phyloP scores from a whole-genome alignment of 2,113 vertebrate species.

The Dicentrarchus labrax region DNA sequence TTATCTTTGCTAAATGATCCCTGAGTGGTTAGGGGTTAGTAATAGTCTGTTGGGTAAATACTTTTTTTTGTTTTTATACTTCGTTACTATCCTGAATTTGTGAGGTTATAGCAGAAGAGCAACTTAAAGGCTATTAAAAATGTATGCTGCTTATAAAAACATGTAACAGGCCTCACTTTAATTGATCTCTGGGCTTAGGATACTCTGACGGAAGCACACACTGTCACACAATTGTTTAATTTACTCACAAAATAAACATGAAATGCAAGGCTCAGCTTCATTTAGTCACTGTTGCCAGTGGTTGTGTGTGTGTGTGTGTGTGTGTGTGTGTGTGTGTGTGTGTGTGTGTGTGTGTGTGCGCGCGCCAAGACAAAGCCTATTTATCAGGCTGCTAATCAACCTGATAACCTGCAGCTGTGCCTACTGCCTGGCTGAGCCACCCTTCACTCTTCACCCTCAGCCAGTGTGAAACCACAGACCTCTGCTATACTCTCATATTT shows the following conservation, averaged over 20 bases:
- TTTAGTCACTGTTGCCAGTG: background rate
- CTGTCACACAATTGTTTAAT: background rate
- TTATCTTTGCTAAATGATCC: background rate
- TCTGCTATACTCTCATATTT: conserved; percentile 19
- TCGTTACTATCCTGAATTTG: background rate
- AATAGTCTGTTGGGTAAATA: background rate
- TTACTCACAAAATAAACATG: conserved; percentile 8
- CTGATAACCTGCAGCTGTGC: conserved; percentile 70
- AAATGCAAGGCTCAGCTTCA: conserved; percentile 25
- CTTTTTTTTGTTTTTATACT: background rate
- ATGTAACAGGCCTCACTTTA: background rate
- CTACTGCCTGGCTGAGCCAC: conserved; percentile 55
- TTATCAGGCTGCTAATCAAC: conserved; percentile 74
- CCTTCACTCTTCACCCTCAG: conserved; percentile 35
- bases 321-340: background rate
- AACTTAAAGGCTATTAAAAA: background rate
- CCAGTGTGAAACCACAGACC: conserved; percentile 25
- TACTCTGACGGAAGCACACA: background rate
- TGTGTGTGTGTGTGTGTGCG: background rate
- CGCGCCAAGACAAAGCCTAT: conserved; percentile 31
- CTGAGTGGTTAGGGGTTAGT: background rate
- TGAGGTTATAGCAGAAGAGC: background rate
- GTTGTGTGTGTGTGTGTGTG: background rate
- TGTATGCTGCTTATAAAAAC: background rate
- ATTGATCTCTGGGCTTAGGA: background rate